These are phyloP conservation scores for Menura novaehollandiae DNA, from an alignment of 2,113 vertebrate species.

Conservation along the genomic window DNA sequence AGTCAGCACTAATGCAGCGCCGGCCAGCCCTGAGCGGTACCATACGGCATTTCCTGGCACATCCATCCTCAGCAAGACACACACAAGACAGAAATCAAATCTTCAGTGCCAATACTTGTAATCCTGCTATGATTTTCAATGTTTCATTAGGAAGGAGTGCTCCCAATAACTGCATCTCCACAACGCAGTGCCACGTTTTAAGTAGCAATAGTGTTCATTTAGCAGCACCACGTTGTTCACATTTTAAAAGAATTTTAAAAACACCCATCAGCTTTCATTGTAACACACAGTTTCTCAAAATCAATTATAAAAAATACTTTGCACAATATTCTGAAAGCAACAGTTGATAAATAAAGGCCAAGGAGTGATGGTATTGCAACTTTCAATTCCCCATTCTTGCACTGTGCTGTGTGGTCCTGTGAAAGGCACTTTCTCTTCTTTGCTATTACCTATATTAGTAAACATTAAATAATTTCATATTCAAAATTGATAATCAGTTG, in stretches of 20 bases:
- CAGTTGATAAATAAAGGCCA: background rate
- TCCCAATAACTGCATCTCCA: background rate
- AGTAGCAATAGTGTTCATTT: fast-evolving
- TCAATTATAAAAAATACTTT: background rate
- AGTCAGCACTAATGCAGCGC: background rate
- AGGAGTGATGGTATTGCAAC: background rate
- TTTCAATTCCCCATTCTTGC: background rate
- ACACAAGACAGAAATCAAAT: background rate
- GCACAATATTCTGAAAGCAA: background rate
- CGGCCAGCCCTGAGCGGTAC: background rate
- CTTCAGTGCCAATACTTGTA: background rate
- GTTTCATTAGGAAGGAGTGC: background rate
- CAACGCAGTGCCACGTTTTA: fast-evolving
- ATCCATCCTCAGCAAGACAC: background rate
- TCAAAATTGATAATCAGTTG: background rate
- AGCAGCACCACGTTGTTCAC: background rate
- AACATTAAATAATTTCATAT: background rate
- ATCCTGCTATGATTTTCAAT: background rate
- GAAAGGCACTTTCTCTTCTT: background rate
- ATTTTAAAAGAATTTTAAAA: background rate
- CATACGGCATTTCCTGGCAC: slow-evolving; percentile 3
- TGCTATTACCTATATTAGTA: background rate
- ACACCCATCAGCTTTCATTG: background rate
- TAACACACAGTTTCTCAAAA: background rate
- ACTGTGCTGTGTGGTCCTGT: background rate